phyloP scores from a whole-genome alignment of 1,140 invertebrate species.

The Lepeophtheirus salmonis region DNA sequence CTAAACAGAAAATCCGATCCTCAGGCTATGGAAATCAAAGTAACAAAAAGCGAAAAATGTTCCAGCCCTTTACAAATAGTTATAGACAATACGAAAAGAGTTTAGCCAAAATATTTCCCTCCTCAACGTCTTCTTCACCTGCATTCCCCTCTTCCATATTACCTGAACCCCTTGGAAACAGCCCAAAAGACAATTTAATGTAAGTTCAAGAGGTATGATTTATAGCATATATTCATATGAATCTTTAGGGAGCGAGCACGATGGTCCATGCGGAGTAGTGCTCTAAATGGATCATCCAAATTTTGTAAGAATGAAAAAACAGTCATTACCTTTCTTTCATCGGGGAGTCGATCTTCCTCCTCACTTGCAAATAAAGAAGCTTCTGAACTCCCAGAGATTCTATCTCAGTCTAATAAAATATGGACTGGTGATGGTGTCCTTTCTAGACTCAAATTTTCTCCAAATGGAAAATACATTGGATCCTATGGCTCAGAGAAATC shows the following conservation, averaged over 20 bases:
- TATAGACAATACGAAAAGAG: not conserved
- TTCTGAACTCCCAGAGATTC: not conserved
- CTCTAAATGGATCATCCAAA: not conserved
- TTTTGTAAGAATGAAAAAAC: not conserved
- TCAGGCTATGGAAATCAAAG: not conserved
- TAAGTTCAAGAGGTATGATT: not conserved
- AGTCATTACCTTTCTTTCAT: not conserved
- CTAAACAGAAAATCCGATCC: not conserved
- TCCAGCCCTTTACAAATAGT: not conserved
- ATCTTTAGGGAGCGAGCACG: not conserved
- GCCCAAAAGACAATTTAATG: not conserved
- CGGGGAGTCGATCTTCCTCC: not conserved
- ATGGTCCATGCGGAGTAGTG: not conserved
- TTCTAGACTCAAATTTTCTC: not conserved
- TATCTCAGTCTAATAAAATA: not conserved
- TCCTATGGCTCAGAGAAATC: not conserved
- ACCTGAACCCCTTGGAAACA: not conserved
- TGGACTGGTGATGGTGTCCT: not conserved
- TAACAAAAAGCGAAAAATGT: not conserved
- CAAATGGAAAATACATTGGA: not conserved
- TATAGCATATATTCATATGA: not conserved
- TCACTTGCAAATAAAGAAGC: not conserved
- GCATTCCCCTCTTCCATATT: not conserved
- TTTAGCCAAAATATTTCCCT: not conserved
- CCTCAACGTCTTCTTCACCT: not conserved